Evolutionary conservation across 35 echinoderm and acorn worm genomes (phyloP).

Genomic region (Patiria miniata): DNA sequence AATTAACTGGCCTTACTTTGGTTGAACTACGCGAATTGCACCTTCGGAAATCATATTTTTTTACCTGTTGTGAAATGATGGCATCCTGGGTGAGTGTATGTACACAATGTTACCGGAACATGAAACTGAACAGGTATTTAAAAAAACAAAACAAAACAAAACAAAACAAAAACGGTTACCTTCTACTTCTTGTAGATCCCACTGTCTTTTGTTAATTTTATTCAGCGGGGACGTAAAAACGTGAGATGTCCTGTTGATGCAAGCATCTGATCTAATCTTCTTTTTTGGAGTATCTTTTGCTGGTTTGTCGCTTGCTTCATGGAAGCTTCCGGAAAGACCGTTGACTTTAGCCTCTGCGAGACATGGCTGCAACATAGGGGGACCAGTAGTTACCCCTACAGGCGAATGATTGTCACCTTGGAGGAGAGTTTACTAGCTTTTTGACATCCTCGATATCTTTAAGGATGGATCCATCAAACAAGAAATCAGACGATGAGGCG

Average conservation of each 20-base stretch:
- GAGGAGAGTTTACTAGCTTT: too few relatives aligned
- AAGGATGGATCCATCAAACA: too few relatives aligned
- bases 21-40: constrained; percentile 5
- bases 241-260: not conserved
- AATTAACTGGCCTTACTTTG: constrained; percentile 1
- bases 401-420: too few relatives aligned
- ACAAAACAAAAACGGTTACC: not conserved
- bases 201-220: not conserved
- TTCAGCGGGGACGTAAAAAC: not conserved
- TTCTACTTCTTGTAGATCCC: not conserved
- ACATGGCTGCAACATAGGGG: too few relatives aligned
- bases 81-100: not conserved
- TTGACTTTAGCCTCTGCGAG: too few relatives aligned
- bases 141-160: too few relatives aligned
- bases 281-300: not conserved
- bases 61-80: not conserved
- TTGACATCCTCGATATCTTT: too few relatives aligned
- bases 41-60: not conserved
- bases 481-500: not conserved
- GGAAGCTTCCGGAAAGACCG: too few relatives aligned
- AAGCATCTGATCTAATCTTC: not conserved
- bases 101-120: not conserved
- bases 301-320: not conserved
- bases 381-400: too few relatives aligned
- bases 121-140: not conserved